Percentiles rank a stretch among this genome's conserved stretches.
These are phyloP conservation scores for Aporophyla lueneburgensis DNA, from an alignment of 2,888 invertebrate genomes.

Conservation along the genomic window DNA sequence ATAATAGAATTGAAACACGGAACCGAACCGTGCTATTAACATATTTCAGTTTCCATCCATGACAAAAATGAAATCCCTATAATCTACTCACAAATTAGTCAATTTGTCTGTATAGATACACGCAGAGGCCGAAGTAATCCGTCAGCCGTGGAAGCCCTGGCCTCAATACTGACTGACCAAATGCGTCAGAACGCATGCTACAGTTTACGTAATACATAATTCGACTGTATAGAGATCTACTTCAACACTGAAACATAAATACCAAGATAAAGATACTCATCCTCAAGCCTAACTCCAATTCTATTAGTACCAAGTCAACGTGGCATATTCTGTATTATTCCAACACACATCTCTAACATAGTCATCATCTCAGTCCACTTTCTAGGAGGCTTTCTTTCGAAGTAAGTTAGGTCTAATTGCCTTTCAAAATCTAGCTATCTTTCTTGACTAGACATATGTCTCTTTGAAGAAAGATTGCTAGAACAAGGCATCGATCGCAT, in stretches of 20 bases:
- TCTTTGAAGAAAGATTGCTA: too few species aligned
- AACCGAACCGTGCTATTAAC: neutral
- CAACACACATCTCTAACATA: neutral
- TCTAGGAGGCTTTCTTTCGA: neutral
- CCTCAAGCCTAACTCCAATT: neutral
- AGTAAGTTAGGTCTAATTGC: neutral
- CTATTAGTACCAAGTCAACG: neutral
- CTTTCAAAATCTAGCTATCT: neutral
- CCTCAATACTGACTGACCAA: conserved; percentile 36
- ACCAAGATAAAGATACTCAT: neutral
- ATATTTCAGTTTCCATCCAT: neutral
- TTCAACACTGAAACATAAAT: neutral
- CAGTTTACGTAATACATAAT: conserved; percentile 10
- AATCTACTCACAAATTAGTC: neutral
- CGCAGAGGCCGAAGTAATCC: conserved; percentile 17
- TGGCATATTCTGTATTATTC: neutral
- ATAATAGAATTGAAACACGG: neutral
- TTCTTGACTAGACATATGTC: too few species aligned
- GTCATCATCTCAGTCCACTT: neutral
- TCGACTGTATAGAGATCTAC: neutral
- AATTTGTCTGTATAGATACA: neutral
- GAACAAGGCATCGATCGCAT: neutral
- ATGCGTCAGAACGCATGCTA: conserved; percentile 30
- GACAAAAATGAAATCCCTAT: neutral
- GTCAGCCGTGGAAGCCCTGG: conserved; percentile 39